These are phyloP conservation scores for Fregata magnificens DNA, from an alignment of 2,113 vertebrate genomes.

Conservation along the genomic window DNA sequence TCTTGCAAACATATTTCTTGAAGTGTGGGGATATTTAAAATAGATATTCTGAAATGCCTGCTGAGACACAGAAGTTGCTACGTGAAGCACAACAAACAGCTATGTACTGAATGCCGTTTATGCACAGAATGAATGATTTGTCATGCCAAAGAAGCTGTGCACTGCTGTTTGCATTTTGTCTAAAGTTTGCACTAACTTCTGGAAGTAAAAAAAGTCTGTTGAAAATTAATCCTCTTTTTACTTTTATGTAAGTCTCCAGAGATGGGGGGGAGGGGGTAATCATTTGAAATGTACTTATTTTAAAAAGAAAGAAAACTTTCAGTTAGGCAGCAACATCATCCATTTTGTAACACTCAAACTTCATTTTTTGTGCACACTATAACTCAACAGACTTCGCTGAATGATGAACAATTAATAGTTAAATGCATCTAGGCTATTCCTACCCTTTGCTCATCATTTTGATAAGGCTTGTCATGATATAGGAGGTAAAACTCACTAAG, in stretches of 20 bases:
- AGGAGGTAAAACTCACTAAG: constrained; percentile 14
- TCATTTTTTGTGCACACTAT: not conserved
- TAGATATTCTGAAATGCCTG: not conserved
- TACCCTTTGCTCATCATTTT: not conserved
- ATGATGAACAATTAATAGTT: not conserved
- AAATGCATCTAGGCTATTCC: constrained; percentile 36
- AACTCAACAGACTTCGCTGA: not conserved
- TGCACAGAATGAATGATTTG: not conserved
- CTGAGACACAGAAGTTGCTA: not conserved
- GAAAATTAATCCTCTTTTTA: not conserved
- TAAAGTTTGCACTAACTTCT: not conserved
- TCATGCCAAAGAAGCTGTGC: not conserved
- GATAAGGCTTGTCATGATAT: constrained; percentile 38
- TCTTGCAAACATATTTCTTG: not conserved
- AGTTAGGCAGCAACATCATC: not conserved
- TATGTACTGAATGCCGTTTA: not conserved
- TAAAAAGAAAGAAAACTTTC: not conserved
- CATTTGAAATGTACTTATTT: not conserved
- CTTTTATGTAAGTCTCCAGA: not conserved
- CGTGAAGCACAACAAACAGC: not conserved
- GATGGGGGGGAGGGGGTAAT: not conserved
- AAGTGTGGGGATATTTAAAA: not conserved
- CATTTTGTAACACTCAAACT: not conserved
- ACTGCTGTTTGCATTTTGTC: not conserved
- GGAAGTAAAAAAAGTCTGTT: not conserved